Evolutionary conservation across 2,888 invertebrate genomes (phyloP), one percentile per base, ranked within the genome.

Genomic region (Pandemis corylana): DNA sequence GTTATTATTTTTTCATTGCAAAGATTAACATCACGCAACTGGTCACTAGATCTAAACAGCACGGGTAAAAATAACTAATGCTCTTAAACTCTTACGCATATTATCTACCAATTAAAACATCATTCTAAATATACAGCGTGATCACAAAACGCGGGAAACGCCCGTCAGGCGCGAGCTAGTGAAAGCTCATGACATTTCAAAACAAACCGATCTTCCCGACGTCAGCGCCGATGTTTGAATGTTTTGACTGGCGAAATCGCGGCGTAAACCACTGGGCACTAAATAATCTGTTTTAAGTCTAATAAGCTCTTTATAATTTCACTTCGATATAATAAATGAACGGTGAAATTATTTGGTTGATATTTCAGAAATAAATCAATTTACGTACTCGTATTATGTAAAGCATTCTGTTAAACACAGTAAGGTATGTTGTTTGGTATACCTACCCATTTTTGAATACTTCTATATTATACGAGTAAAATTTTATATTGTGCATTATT

Each of bases 191-290:
- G 90, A 92, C 92, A 88, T 93, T 87, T 93, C 88, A 91, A 93
- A 93, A 93, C 90, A 93, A 93, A 93, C 93, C 79, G 80, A 86
- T 88, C 83, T 82, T 80, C 84, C 84, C 80, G 85, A 87, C 89
- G 83, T 81, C 81, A 82, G 86, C 88, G 88, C 78, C 81, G 85
- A 84, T 88, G 87, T 90, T 86, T 85, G 80, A 88, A 90, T 93
- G 90, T 93, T 93, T 91, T 93, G 94, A 93, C 90, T 87, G 82
- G 82, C 84, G 85, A 85, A 88, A 88, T 89, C 86, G 84, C 86
- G 83, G 85, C 85, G 84, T 90, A 87, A 86, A 88, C 88, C 83
- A 81, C 80, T 77, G 82, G 79, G 83, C 83, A 78, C 76, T 77
- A 81, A 80, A 81, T 78, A 80, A 79, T 79, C 76, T 71, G 77